phyloP scores from a whole-genome alignment of 2,113 vertebrate genomes.

The Lynx canadensis region DNA sequence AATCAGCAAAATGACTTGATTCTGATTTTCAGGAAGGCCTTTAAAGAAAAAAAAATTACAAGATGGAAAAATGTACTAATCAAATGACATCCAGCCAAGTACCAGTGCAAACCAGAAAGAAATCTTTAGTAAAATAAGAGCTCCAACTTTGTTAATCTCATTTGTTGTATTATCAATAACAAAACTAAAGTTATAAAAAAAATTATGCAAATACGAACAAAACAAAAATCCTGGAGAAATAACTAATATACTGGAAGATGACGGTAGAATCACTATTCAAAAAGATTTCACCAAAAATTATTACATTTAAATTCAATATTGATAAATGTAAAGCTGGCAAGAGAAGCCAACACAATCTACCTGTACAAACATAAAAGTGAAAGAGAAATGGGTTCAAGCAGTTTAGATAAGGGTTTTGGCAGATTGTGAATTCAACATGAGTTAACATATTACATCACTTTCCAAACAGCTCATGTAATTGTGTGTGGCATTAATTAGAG shows the following conservation, averaged over 20 bases:
- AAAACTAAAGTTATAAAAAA: not conserved
- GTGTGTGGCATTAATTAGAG: not conserved
- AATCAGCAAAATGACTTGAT: not conserved
- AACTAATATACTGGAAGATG: not conserved
- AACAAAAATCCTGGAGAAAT: not conserved
- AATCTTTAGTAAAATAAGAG: not conserved
- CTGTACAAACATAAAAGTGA: not conserved
- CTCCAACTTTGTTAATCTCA: not conserved
- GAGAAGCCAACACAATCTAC: not conserved
- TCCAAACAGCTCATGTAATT: not conserved
- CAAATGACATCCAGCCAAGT: not conserved
- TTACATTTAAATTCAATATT: constrained; percentile 28
- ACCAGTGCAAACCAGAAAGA: not conserved
- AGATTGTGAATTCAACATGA: not conserved
- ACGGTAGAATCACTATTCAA: not conserved
- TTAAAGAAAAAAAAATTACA: not conserved
- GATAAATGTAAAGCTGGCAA: not conserved
- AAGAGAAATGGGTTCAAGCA: not conserved
- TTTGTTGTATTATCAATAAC: not conserved
- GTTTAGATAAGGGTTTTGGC: not conserved
- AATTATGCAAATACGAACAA: not conserved
- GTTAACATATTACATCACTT: not conserved
- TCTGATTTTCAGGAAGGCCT: not conserved
- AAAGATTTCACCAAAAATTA: not conserved
- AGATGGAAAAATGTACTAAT: not conserved